Evolutionary conservation across 2,113 vertebrate genomes (phyloP), one percentile per base, ranked within the genome.

Genomic region (Catharus minimus): DNA sequence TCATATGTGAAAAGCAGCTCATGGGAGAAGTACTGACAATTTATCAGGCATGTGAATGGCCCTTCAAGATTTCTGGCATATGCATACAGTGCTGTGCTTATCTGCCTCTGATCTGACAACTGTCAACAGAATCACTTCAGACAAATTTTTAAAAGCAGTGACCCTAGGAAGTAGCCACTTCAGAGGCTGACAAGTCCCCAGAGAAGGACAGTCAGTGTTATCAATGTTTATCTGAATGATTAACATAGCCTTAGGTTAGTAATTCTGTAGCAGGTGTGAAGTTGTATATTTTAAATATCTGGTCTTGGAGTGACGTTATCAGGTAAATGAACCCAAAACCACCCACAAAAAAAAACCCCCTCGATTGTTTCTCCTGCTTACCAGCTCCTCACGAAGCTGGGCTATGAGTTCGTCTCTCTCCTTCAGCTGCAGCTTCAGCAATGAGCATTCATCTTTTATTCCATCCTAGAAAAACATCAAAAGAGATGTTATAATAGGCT

Each of bases 401-500:
- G 97, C 96, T 96, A 99, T 99, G 91, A 99, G 94, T 89, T 99
- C 98, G 13, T 99, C 99, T 95, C 98, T 99, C 94, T 99, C 99
- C 86, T 98, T 98, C 93, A 99, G 97, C 88, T 99, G 99, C 82
- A 98, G 97, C 92, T 98, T 98, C 94, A 99, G 95, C 66, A 97
- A 66, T 6, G 97, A 97, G 74, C 97, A 98, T 93, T 99, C 99
- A 92, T 99, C 99, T 98, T 98, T 99, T 95, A 96, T 96, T 80
- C 97, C 96, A 92, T 99, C 99, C 99, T 99, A 90, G 82, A 97
- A 94, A 98, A 97, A 97, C 88, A 98, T 96, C 94, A 97, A 97
- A 95, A 97, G 90, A 96, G 74, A 96, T 43, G 81, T 93, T 82
- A 96, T 74, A 96, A 96, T 79, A 97, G 61, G 78, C 90, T 97